Percentiles rank a stretch among this genome's conserved stretches.
Evolutionary conservation across 2,113 vertebrate species (phyloP).

Genomic region (Rattus norvegicus): GRCr8 NC_086036.1:75444001-75444500

Average conservation of each 20-base stretch:
- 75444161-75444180: background rate
- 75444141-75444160: background rate
- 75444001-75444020: background rate
- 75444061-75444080: background rate
- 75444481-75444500: background rate
- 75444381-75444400: background rate
- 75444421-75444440: background rate
- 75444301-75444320: background rate
- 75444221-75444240: background rate
- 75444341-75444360: background rate
- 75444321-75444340: background rate
- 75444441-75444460: background rate
- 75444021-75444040: background rate
- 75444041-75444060: background rate
- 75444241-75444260: conserved; percentile 12
- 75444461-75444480: background rate
- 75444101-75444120: background rate
- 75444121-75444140: background rate
- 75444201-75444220: background rate
- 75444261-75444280: conserved; percentile 19
- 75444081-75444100: background rate
- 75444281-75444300: conserved; percentile 5
- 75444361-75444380: background rate
- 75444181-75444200: background rate
- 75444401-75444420: background rate